Evolutionary conservation across 2,888 invertebrate species (phyloP).

Genomic region (Theretra japonica): DNA sequence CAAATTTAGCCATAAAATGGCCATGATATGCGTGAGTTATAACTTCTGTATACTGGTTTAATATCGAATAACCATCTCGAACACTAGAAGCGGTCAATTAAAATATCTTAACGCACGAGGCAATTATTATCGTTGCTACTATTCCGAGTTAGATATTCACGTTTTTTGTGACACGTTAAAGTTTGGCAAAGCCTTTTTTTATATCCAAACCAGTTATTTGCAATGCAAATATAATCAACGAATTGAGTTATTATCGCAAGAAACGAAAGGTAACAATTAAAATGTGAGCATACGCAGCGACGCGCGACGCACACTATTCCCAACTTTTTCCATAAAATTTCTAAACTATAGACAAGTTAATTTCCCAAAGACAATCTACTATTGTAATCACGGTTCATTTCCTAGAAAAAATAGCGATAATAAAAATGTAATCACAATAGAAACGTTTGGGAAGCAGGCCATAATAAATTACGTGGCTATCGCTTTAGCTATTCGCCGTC

Average conservation of each 20-base stretch:
- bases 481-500: conserved; percentile 20
- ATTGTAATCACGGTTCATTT: conserved; percentile 43
- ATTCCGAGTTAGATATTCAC: not conserved
- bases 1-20: not conserved
- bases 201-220: conserved; percentile 36
- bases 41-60: not conserved
- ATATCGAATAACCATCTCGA: not conserved
- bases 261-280: conserved; percentile 63
- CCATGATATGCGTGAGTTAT: not conserved
- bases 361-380: conserved; percentile 39
- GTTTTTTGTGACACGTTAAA: conserved; percentile 23
- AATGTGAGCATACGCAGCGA: conserved; percentile 50
- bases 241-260: conserved; percentile 55
- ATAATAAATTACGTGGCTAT: conserved; percentile 41
- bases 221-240: conserved; percentile 50
- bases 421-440: conserved; percentile 40
- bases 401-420: conserved; percentile 47
- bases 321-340: conserved; percentile 66
- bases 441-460: conserved; percentile 50
- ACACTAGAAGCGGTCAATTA: conserved; percentile 21
- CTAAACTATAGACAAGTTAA: conserved; percentile 46
- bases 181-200: conserved; percentile 22
- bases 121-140: not conserved
- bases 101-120: not conserved
- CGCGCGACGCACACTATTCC: conserved; percentile 41